Percentiles rank a stretch among this genome's conserved stretches.
These are phyloP conservation scores for Acromyrmex heyeri DNA, from an alignment of 1,140 invertebrate genomes.

Conservation along the genomic window DNA sequence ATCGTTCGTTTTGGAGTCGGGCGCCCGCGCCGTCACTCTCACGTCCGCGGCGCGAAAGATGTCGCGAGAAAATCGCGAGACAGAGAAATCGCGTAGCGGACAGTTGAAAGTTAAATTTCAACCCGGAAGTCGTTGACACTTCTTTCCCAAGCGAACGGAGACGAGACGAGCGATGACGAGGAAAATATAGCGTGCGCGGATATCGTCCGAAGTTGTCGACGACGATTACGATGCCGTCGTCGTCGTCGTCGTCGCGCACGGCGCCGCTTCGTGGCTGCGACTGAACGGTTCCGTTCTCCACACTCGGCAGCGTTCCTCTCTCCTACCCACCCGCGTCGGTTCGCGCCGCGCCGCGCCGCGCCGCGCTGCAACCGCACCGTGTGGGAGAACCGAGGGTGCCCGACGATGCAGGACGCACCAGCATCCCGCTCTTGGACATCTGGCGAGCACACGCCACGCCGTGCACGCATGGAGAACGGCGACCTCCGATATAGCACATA, in stretches of 20 bases:
- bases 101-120: slow-evolving; percentile 28
- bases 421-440: slow-evolving; percentile 54
- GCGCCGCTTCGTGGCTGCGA: slow-evolving; percentile 81
- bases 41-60: not conserved
- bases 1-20: not conserved
- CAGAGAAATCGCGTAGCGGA: not conserved
- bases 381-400: slow-evolving; percentile 36
- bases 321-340: slow-evolving; percentile 6
- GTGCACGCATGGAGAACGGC: slow-evolving; percentile 52
- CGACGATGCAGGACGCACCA: slow-evolving; percentile 20
- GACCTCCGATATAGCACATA: not conserved
- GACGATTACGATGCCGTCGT: slow-evolving; percentile 26
- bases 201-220: slow-evolving; percentile 16
- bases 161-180: slow-evolving; percentile 30
- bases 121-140: not conserved
- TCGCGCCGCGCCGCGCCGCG: slow-evolving; percentile 16
- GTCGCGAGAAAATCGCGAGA: not conserved
- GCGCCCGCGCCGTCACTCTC: not conserved
- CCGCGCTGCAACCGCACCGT: slow-evolving; percentile 4
- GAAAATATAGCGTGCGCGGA: not conserved
- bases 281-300: slow-evolving; percentile 75
- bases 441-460: slow-evolving; percentile 41
- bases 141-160: not conserved
- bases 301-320: slow-evolving; percentile 2
- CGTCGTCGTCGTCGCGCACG: slow-evolving; percentile 73